Base-by-base conservation (phyloP, 2,888 invertebrate genomes). In the Abrostola tripartita region DNA sequence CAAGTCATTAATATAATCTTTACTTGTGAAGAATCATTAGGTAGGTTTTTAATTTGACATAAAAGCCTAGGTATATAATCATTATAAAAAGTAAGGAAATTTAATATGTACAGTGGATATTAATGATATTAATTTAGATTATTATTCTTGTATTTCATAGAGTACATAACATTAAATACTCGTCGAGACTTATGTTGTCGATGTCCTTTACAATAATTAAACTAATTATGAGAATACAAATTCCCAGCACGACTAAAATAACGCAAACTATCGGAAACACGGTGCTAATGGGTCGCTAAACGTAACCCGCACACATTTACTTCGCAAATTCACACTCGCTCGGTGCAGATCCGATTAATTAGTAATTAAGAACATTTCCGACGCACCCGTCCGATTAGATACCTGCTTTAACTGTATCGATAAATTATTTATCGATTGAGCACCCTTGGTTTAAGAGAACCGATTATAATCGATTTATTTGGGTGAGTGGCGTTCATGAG, bases 301-400 rank as follows among this genome's bases (percentile, higher is more conserved):
- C 61, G 71, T 61, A 63, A 67, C 52, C 54, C 37, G 36, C 37
- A 24, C 40, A 71, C 63, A 59, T 54, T 24, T 50, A 35, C n/a
- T 61, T 77, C 54, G 47, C 68, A 74, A 74, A 61, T 77, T 76
- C 71, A 68, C 77, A 77, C 74, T 60, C 53, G 37, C 54, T 73
- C 41, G 53, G 24, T 53, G 37, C 50, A 44, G 52, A 54, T 52
- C 49, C 65, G 65, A 71, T 76, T 74, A 77, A 77, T 68, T 77
- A 53, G 51, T 68, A 71, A 76, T 71, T 52, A 47, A 55, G 62
- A 44, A 61, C 69, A 69, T 64, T 71, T 61, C 58, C 65, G 57
- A 58, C 55, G 47, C 47, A 14, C 60, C 35, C 58, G 35, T 57
- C 53, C 64, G 42, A 55, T 71, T 71, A 73, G 71, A 73, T 52